Evolutionary conservation across 2,113 vertebrate species (phyloP), one percentile per base, ranked within the genome.

Genomic region (Hirundichthys speculiger): DNA sequence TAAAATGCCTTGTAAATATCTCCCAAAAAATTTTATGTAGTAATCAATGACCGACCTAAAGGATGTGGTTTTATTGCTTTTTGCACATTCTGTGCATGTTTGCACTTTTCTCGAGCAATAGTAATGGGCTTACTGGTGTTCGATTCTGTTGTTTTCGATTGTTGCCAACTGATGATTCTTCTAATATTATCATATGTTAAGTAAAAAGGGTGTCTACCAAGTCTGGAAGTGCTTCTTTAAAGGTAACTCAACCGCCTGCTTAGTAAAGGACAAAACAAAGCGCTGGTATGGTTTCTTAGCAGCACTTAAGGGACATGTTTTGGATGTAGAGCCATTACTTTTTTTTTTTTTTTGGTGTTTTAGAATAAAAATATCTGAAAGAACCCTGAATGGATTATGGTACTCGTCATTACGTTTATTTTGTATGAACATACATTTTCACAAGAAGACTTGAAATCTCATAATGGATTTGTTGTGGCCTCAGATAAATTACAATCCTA

Each of bases 21-120:
- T 14, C 16, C 12, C 46, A 48, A 14, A n/a, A 18, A 13, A 3
- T 12, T 19, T 13, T 15, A 14, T 15, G 12, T 12, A 45, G 22
- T 15, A 24, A 30, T 16, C n/a, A n/a, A n/a, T 19, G 51, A 25
- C 49, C 19, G 20, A 59, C 38, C 16, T 34, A 2, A 15, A n/a
- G 47, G 50, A n/a, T 46, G 48, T 19, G 14, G 40, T 18, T 41
- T 63, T n/a, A 3, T 46, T 65, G 22, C 16, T 52, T 46, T 72
- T 78, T 70, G 81, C 80, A 92, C 79, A 83, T 88, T 84, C 77
- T 79, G 50, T 57, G 60, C 50, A 46, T 4, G 58, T 81, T 83
- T 86, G 78, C 82, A 86, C 78, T 71, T 72, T 41, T 25, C 15
- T 8, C 41, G 14, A 73, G 18, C 24, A 16, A 16, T 40, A 18